Evolutionary conservation across 2,888 invertebrate species (phyloP).

Genomic region (Acleris literana): DNA sequence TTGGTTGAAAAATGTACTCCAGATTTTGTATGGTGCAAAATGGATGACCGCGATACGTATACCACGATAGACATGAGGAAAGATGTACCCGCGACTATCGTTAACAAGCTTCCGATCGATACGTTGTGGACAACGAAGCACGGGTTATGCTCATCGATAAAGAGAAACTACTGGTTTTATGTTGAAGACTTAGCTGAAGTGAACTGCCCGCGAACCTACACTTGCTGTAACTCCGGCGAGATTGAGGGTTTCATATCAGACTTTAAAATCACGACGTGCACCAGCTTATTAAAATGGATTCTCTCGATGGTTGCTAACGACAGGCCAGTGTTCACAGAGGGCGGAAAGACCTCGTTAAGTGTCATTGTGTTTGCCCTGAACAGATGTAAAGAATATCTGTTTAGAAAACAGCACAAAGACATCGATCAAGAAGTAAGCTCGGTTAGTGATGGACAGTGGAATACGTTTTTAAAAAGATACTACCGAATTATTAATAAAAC

Average conservation of each 20-base stretch:
- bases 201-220: slow-evolving; percentile 89
- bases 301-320: slow-evolving; percentile 67
- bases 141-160: slow-evolving; percentile 80
- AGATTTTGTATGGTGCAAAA: slow-evolving; percentile 70
- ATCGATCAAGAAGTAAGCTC: slow-evolving; percentile 78
- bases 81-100: slow-evolving; percentile 53
- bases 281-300: slow-evolving; percentile 87
- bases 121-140: slow-evolving; percentile 74
- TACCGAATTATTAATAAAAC: slow-evolving; percentile 85
- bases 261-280: slow-evolving; percentile 90
- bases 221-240: slow-evolving; percentile 82
- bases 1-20: slow-evolving; percentile 64
- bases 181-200: slow-evolving; percentile 85
- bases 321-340: slow-evolving; percentile 70
- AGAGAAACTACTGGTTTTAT: slow-evolving; percentile 86
- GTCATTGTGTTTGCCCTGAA: slow-evolving; percentile 88
- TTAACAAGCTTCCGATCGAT: slow-evolving; percentile 69
- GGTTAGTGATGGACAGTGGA: slow-evolving; percentile 85
- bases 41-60: slow-evolving; percentile 51
- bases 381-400: slow-evolving; percentile 87
- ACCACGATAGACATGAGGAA: slow-evolving; percentile 54
- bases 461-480: slow-evolving; percentile 86
- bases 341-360: slow-evolving; percentile 81
- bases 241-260: slow-evolving; percentile 86
- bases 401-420: slow-evolving; percentile 85